Evolutionary conservation across 2,113 vertebrate genomes (phyloP).

Genomic region (Dissostichus mawsoni): DNA sequence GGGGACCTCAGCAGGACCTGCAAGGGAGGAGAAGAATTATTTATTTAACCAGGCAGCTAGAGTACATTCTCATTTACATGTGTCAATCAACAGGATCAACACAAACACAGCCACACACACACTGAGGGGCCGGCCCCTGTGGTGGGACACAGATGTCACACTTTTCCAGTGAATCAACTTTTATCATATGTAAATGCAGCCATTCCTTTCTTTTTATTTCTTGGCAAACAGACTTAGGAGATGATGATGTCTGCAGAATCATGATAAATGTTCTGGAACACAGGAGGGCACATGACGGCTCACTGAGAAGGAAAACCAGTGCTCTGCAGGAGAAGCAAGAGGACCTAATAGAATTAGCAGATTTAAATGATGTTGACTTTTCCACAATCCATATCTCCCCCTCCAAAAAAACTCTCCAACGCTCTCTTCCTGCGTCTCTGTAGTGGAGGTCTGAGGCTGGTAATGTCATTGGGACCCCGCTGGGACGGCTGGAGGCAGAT

Average conservation of each 20-base stretch:
- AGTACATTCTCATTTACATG: slow-evolving; percentile 45
- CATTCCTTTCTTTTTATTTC: background rate
- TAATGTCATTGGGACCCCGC: slow-evolving; percentile 73
- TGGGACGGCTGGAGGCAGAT: slow-evolving; percentile 67
- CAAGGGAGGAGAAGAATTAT: slow-evolving; percentile 16
- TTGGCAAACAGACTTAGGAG: too few relatives aligned
- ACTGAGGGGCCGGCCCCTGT: background rate
- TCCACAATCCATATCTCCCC: slow-evolving; percentile 56
- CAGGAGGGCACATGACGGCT: background rate
- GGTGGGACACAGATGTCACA: background rate
- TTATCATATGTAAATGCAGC: background rate
- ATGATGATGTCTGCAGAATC: background rate
- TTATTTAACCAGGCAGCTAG: slow-evolving; percentile 36
- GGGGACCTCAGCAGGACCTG: slow-evolving; percentile 97
- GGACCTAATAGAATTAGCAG: slow-evolving; percentile 73
- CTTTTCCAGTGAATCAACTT: background rate
- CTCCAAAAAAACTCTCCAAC: background rate
- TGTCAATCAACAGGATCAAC: slow-evolving; percentile 36
- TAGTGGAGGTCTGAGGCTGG: slow-evolving; percentile 73
- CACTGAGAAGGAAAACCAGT: slow-evolving; percentile 7
- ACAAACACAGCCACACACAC: slow-evolving; percentile 40
- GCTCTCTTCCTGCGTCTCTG: slow-evolving; percentile 31
- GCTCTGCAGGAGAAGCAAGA: slow-evolving; percentile 19
- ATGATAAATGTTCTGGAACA: background rate
- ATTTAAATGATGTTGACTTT: slow-evolving; percentile 78